A percentile compares a stretch with the other conserved stretches of the same genome.
phyloP scores from a whole-genome alignment of 2,888 invertebrate species.

The Arge pagana region DNA sequence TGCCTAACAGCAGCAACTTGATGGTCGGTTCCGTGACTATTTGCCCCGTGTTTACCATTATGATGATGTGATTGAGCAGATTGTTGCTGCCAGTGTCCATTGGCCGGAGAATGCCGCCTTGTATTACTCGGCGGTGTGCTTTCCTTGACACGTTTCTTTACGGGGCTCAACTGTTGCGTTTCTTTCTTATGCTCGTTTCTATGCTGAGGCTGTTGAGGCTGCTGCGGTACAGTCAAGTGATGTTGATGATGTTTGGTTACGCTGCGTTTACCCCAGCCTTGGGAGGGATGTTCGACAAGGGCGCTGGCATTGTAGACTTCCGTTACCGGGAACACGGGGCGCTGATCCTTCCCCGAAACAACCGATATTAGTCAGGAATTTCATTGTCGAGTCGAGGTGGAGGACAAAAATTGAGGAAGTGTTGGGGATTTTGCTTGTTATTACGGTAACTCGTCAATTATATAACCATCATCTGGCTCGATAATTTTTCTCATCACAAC shows the following conservation, averaged over 20 bases:
- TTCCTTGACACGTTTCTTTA: constrained; percentile 96
- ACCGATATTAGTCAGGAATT: constrained; percentile 21
- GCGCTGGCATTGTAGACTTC: constrained; percentile 65
- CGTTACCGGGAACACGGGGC: constrained; percentile 67
- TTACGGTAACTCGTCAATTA: not conserved
- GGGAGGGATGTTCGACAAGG: constrained; percentile 61
- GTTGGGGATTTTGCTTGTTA: not conserved
- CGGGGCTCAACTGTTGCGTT: constrained; percentile 90
- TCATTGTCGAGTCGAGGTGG: not conserved
- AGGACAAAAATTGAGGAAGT: not conserved
- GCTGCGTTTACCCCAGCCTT: constrained; percentile 59
- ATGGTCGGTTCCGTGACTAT: constrained; percentile 51
- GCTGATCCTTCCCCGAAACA: constrained; percentile 61
- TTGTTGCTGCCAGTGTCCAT: constrained; percentile 57
- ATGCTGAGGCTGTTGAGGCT: constrained; percentile 63
- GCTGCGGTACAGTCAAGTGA: constrained; percentile 65
- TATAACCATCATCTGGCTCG: not conserved
- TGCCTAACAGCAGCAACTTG: constrained; percentile 61
- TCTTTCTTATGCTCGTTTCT: constrained; percentile 75
- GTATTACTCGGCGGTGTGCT: constrained; percentile 79
- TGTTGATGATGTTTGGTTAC: constrained; percentile 67
- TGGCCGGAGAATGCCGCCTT: constrained; percentile 54
- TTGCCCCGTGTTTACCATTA: constrained; percentile 40
- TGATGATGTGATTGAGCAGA: constrained; percentile 44
- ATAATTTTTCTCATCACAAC: not conserved